phyloP scores from a whole-genome alignment of 2,797 vertebrate genomes.

The Sebastes trivittatus region DNA sequence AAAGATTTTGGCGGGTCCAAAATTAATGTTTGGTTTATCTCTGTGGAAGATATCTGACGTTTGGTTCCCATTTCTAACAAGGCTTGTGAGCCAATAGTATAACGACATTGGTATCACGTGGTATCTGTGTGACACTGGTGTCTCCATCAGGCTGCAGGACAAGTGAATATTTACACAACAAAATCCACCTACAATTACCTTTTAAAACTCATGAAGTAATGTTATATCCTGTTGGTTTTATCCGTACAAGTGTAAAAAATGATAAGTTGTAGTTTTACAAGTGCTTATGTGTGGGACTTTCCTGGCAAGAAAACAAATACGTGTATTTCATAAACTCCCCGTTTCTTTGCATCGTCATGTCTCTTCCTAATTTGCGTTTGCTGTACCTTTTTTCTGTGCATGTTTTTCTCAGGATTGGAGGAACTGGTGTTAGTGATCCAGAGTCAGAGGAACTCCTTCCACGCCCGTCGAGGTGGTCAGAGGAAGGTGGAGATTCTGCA shows the following conservation, averaged over 20 bases:
- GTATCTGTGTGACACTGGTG: too few relatives aligned
- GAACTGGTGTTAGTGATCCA: slow-evolving; percentile 90
- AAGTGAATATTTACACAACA: too few relatives aligned
- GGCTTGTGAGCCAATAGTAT: too few relatives aligned
- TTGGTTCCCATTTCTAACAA: too few relatives aligned
- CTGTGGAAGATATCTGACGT: too few relatives aligned
- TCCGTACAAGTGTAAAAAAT: neutral
- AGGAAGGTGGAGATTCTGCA: slow-evolving; percentile 83
- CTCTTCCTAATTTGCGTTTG: neutral
- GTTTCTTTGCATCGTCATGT: neutral
- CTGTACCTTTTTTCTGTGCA: neutral
- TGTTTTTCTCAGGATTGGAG: slow-evolving; percentile 80
- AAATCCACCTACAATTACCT: neutral
- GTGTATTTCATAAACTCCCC: neutral
- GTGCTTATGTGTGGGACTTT: neutral
- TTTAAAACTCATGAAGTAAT: neutral
- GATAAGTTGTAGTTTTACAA: neutral
- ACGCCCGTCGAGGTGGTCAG: slow-evolving; percentile 81
- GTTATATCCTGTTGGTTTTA: neutral
- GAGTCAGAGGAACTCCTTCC: slow-evolving; percentile 91
- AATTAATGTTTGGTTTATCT: too few relatives aligned
- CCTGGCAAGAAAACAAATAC: neutral
- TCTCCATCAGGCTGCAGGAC: too few relatives aligned
- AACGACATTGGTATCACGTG: too few relatives aligned
- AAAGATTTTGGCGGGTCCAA: too few relatives aligned